A percentile compares a stretch with the other conserved stretches of the same genome.
Evolutionary conservation across 1,140 invertebrate species (phyloP).

Genomic region (Drosophila nikananu): DNA sequence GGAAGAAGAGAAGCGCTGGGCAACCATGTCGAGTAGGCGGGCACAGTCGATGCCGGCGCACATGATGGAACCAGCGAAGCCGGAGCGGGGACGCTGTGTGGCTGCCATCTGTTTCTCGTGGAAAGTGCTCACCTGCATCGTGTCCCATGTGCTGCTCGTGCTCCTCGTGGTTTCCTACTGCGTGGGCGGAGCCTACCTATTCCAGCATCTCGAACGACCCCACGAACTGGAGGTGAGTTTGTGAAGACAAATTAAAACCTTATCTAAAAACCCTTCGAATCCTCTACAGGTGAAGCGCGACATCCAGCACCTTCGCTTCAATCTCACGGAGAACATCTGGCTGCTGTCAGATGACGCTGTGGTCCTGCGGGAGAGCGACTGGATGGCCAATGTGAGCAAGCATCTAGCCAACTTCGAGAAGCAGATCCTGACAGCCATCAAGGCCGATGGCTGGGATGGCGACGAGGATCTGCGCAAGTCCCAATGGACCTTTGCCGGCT

Average conservation of each 20-base stretch:
- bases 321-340: constrained; percentile 93
- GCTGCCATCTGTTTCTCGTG: constrained; percentile 88
- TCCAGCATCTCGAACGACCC: constrained; percentile 91
- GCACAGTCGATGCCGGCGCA: constrained; percentile 79
- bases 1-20: constrained; percentile 27
- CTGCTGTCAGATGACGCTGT: constrained; percentile 88
- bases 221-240: constrained; percentile 90
- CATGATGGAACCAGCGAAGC: constrained; percentile 76
- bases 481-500: constrained; percentile 96
- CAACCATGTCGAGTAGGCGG: constrained; percentile 76
- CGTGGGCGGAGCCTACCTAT: constrained; percentile 94
- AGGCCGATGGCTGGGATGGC: constrained; percentile 96
- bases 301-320: constrained; percentile 90
- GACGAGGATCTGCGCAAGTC: constrained; percentile 90
- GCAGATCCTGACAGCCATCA: constrained; percentile 93
- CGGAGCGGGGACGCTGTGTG: constrained; percentile 85
- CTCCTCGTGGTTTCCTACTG: constrained; percentile 94
- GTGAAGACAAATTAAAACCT: constrained; percentile 50
- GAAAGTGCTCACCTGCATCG: constrained; percentile 93
- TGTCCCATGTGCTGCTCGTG: constrained; percentile 95
- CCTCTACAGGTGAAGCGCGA: constrained; percentile 90
- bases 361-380: constrained; percentile 68
- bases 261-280: not conserved
- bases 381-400: constrained; percentile 77
- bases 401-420: constrained; percentile 90